These are phyloP conservation scores for Spisula solida DNA, from an alignment of 2,888 invertebrate species.

Conservation along the genomic window DNA sequence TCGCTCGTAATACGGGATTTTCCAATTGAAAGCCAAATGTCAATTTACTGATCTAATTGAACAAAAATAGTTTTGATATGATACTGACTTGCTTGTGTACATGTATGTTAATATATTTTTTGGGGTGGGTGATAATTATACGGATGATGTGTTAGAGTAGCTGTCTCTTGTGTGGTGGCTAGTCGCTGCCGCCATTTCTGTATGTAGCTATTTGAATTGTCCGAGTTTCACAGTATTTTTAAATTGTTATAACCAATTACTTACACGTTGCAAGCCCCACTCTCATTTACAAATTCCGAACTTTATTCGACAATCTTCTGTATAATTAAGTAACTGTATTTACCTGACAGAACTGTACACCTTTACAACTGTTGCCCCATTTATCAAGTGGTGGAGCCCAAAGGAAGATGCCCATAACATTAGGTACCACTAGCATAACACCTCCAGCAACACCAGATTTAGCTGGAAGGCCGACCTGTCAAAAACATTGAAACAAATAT, in stretches of 20 bases:
- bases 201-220: no score
- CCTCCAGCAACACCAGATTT: constrained; percentile 93
- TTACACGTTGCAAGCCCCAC: no score
- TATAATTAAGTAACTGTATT: not conserved
- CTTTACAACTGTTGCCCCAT: constrained; percentile 96
- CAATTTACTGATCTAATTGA: no score
- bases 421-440: constrained; percentile 97
- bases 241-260: not conserved
- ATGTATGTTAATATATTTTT: no score
- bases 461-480: constrained; percentile 89
- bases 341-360: constrained; percentile 95
- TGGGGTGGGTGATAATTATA: no score
- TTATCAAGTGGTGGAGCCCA: constrained; percentile 98
- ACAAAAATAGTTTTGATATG: no score
- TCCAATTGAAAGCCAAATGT: no score
- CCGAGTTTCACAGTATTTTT: not conserved
- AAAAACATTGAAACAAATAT: not conserved
- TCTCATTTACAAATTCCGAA: not conserved
- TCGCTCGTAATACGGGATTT: no score
- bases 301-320: not conserved
- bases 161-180: no score
- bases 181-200: no score
- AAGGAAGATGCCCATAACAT: constrained; percentile 97
- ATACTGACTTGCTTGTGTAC: no score
- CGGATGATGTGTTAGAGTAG: no score